Evolutionary conservation across 2,797 vertebrate genomes (phyloP).

Genomic region (Clarias pachynema): DNA sequence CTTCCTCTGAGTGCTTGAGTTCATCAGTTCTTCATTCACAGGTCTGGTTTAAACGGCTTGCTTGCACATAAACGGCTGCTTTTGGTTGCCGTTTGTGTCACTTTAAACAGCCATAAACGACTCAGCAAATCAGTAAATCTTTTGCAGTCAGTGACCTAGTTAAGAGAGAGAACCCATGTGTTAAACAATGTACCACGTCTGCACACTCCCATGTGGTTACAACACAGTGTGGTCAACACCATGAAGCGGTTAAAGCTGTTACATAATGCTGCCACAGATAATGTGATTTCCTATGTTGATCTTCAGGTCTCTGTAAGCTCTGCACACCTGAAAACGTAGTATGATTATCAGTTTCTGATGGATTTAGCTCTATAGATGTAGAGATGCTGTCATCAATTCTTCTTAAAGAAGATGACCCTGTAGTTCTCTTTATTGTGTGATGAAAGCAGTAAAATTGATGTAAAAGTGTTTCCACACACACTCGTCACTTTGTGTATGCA

Average conservation of each 20-base stretch:
- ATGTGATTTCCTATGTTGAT: constrained; percentile 7
- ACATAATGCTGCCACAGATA: not conserved
- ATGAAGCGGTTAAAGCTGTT: constrained; percentile 9
- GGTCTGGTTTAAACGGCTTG: constrained; percentile 30
- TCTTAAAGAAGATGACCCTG: not conserved
- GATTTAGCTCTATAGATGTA: not conserved
- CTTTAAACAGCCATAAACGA: not conserved
- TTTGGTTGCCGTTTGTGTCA: constrained; percentile 46
- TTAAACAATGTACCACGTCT: not conserved
- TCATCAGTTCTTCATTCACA: not conserved
- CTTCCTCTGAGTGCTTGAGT: not conserved
- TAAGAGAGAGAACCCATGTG: constrained; percentile 13
- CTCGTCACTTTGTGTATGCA: not conserved
- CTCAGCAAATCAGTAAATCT: constrained; percentile 2
- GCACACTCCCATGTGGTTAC: not conserved
- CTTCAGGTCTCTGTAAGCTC: not conserved
- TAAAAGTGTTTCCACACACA: not conserved
- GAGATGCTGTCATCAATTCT: not conserved
- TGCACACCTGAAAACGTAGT: not conserved
- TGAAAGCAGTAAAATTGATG: not conserved
- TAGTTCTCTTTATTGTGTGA: not conserved
- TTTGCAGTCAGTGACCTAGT: constrained; percentile 48
- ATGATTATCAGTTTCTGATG: not conserved
- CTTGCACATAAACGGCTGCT: constrained; percentile 13
- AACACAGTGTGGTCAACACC: not conserved